These are phyloP conservation scores for Nematostella vectensis DNA, from an alignment of 92 coral and sea anemone species.

Conservation along the genomic window DNA sequence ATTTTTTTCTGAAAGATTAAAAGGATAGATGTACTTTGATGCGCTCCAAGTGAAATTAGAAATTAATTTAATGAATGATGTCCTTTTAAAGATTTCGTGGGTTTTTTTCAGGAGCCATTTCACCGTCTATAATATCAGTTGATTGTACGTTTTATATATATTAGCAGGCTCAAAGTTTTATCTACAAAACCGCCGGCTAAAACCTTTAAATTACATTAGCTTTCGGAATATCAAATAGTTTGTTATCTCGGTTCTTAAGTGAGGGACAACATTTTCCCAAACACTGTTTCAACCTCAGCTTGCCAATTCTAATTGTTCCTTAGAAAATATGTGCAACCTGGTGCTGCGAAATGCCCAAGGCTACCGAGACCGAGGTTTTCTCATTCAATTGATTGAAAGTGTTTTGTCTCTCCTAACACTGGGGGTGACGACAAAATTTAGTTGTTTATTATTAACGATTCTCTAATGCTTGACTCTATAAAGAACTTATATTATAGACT, in stretches of 20 bases:
- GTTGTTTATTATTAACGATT: not conserved
- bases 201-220: conserved; percentile 2
- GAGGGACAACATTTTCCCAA: not conserved
- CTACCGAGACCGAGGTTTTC: not conserved
- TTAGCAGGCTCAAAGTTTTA: not conserved
- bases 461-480: not conserved
- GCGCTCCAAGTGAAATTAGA: not conserved
- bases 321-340: too few relatives aligned
- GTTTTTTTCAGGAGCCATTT: not conserved
- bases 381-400: not conserved
- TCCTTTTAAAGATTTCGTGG: not conserved
- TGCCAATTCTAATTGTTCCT: too few relatives aligned
- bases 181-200: conserved; percentile 1
- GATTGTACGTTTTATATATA: not conserved
- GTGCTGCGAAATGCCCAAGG: conserved; percentile 1
- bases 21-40: too few relatives aligned
- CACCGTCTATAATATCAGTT: not conserved
- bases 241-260: not conserved
- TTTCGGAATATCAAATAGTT: conserved; percentile 5
- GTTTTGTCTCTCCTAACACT: not conserved
- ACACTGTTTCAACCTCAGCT: too few relatives aligned
- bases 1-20: too few relatives aligned
- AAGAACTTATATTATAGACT: too few relatives aligned
- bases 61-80: not conserved
- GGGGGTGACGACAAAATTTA: not conserved